A percentile compares a stretch with the other conserved stretches of the same genome.
Conservation (phyloP, 2,888 invertebrate species). For the Cheiracanthium punctorium region DNA sequence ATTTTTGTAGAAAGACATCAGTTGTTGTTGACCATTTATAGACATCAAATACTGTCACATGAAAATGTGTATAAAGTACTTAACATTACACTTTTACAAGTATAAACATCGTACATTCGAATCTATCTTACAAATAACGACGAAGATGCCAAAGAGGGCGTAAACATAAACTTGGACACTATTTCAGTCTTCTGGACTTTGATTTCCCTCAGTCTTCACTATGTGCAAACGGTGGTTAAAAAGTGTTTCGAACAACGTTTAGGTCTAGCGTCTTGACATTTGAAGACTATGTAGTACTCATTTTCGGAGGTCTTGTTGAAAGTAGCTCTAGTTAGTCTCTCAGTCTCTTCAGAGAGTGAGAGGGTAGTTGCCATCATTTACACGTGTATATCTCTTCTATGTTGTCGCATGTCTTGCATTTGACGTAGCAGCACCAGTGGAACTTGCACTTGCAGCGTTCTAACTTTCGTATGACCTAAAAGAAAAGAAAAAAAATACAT, state of each 20-base stretch:
- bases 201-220: not conserved
- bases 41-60: not conserved
- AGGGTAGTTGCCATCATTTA: constrained; percentile 61
- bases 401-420: constrained; percentile 76
- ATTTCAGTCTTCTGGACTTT: not conserved
- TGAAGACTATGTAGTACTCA: not conserved
- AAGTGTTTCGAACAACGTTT: not conserved
- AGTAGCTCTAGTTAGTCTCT: not conserved
- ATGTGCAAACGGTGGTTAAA: not conserved
- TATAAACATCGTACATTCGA: not conserved
- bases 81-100: not conserved
- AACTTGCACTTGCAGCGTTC: constrained; percentile 78
- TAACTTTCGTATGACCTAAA: constrained; percentile 75
- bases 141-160: not conserved
- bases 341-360: constrained; percentile 7
- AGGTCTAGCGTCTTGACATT: not conserved
- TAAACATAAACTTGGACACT: not conserved
- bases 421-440: constrained; percentile 78
- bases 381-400: constrained; percentile 71
- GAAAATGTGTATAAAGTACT: not conserved
- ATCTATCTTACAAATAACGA: not conserved
- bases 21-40: not conserved
- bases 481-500: constrained; percentile 72
- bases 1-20: not conserved
- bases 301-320: not conserved